Evolutionary conservation across 37 sponge, comb jelly and placozoan genomes (phyloP).

Genomic region (Cliona cf. orientalis): DNA sequence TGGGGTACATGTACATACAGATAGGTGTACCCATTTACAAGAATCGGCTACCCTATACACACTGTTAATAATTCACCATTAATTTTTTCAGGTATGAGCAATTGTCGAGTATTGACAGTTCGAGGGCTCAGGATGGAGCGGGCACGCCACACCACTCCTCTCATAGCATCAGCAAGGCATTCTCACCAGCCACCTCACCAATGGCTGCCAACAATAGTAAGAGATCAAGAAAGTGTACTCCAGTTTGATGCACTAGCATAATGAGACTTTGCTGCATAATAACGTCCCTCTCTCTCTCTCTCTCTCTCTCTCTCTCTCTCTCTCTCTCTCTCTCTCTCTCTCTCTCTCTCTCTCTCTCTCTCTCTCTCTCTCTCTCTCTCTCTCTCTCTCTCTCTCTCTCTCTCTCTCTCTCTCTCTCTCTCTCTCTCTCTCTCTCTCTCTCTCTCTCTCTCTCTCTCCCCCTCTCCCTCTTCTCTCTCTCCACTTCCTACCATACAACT

Average conservation of each 20-base stretch:
- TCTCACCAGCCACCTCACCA: no score
- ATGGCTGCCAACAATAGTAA: neutral
- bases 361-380: constrained; percentile 55
- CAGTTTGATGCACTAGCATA: no score
- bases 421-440: constrained; percentile 4
- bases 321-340: constrained; percentile 26
- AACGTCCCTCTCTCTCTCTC: constrained; percentile 24
- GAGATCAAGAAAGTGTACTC: neutral
- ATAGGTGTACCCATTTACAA: no score
- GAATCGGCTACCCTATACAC: no score
- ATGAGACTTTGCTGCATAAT: no score
- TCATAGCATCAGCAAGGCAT: neutral
- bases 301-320: constrained; percentile 17
- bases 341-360: constrained; percentile 56
- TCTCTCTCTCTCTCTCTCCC: neutral
- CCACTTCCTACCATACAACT: neutral
- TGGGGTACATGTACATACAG: no score
- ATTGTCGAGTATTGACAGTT: no score
- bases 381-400: constrained; percentile 60
- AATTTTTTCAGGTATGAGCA: neutral
- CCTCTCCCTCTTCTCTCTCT: neutral
- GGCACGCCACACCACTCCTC: neutral
- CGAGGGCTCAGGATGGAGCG: neutral
- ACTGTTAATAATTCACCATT: neutral
- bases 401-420: neutral